A percentile compares a stretch with the other conserved stretches of the same genome.
These are phyloP conservation scores for Lithophane socia DNA, from an alignment of 2,888 invertebrate species.

Conservation along the genomic window DNA sequence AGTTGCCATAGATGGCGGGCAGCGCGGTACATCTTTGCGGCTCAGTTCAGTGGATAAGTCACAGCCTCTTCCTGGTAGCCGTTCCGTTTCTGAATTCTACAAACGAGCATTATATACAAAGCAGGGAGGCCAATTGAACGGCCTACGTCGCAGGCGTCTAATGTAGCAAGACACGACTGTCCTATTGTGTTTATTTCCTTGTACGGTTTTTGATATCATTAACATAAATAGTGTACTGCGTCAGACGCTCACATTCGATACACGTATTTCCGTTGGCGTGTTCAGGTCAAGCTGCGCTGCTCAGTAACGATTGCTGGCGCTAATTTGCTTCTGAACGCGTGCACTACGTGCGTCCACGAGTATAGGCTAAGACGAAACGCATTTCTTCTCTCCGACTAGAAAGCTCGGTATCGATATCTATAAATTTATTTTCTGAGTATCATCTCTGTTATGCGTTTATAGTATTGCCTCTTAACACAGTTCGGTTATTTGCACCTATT, in stretches of 20 bases:
- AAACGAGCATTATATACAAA: conserved; percentile 89
- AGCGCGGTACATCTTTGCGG: conserved; percentile 80
- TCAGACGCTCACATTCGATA: conserved; percentile 85
- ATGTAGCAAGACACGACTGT: conserved; percentile 87
- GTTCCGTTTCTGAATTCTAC: conserved; percentile 85
- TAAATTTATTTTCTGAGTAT: conserved; percentile 44
- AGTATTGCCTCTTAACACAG: conserved; percentile 59
- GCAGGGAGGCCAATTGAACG: conserved; percentile 86
- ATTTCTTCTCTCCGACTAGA: conserved; percentile 58
- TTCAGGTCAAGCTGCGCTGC: conserved; percentile 74
- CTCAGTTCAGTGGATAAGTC: conserved; percentile 83
- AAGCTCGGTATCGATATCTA: conserved; percentile 40
- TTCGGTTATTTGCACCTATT: conserved; percentile 53
- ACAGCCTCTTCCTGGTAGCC: conserved; percentile 84
- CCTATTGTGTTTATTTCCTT: conserved; percentile 89
- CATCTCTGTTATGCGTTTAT: conserved; percentile 53
- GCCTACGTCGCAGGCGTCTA: conserved; percentile 84
- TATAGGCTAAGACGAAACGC: conserved; percentile 61
- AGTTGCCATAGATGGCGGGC: conserved; percentile 79
- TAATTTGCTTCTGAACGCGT: conserved; percentile 76
- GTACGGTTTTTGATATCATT: conserved; percentile 88
- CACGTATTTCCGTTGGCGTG: conserved; percentile 79
- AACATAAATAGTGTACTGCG: conserved; percentile 86
- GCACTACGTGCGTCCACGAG: conserved; percentile 67
- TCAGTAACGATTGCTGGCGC: conserved; percentile 74